phyloP scores from a whole-genome alignment of 2,888 invertebrate genomes.

The Ophraella communa region DNA sequence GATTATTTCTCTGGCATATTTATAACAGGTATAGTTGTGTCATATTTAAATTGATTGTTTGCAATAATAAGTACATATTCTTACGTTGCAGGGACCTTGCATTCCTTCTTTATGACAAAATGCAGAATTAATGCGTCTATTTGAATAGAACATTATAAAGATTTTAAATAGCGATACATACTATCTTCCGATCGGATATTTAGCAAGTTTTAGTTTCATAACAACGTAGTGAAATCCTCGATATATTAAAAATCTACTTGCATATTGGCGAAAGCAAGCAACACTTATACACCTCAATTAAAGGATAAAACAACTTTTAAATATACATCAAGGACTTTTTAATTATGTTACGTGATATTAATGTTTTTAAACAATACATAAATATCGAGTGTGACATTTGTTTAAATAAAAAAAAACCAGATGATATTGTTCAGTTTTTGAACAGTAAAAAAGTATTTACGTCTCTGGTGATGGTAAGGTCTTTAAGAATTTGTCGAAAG shows the following conservation, averaged over 20 bases:
- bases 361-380: no score
- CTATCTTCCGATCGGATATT: not conserved
- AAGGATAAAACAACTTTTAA: no score
- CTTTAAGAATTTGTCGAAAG: no score
- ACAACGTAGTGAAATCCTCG: not conserved
- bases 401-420: no score
- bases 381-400: no score
- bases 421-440: no score
- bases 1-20: no score
- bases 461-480: no score
- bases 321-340: no score
- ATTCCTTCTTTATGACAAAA: not conserved
- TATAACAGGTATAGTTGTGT: not conserved
- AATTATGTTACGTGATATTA: no score
- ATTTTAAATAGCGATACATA: not conserved
- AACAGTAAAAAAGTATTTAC: no score
- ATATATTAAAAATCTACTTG: not conserved
- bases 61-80: not conserved
- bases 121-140: not conserved
- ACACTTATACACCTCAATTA: no score
- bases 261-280: not conserved
- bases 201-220: not conserved
- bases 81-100: not conserved
- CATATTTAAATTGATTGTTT: not conserved
- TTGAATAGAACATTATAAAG: not conserved